phyloP scores from a whole-genome alignment of 2,888 invertebrate species.

The Hipparchia sbordonii region DNA sequence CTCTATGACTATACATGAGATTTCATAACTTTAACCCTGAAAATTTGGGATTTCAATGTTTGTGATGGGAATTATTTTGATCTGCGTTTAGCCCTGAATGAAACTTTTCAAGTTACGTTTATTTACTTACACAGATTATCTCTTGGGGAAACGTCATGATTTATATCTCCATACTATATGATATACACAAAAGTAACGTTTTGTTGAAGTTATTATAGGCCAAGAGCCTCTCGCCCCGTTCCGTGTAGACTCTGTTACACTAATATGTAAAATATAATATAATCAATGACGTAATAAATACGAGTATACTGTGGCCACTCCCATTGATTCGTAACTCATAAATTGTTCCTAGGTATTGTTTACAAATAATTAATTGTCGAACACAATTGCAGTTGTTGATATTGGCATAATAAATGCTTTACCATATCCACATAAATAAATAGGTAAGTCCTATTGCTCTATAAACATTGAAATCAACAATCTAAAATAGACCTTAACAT shows the following conservation, averaged over 20 bases:
- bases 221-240: no score
- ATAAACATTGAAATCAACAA: constrained; percentile 31
- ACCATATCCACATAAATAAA: constrained; percentile 64
- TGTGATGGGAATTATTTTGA: no score
- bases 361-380: constrained; percentile 81
- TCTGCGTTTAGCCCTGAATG: no score
- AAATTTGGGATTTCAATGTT: no score
- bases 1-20: no score
- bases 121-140: no score
- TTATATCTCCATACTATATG: no score
- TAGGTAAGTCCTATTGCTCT: constrained; percentile 42
- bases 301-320: constrained; percentile 18
- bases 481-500: constrained; percentile 45
- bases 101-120: no score
- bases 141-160: no score
- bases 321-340: constrained; percentile 48
- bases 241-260: neutral
- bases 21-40: no score
- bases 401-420: constrained; percentile 75
- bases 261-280: neutral
- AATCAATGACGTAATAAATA: neutral
- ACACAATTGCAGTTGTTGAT: constrained; percentile 76
- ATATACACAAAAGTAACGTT: no score
- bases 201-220: no score
- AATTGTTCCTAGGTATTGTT: constrained; percentile 63